These are phyloP conservation scores for Acleris holmiana DNA, from an alignment of 2,888 invertebrate genomes.

Conservation along the genomic window DNA sequence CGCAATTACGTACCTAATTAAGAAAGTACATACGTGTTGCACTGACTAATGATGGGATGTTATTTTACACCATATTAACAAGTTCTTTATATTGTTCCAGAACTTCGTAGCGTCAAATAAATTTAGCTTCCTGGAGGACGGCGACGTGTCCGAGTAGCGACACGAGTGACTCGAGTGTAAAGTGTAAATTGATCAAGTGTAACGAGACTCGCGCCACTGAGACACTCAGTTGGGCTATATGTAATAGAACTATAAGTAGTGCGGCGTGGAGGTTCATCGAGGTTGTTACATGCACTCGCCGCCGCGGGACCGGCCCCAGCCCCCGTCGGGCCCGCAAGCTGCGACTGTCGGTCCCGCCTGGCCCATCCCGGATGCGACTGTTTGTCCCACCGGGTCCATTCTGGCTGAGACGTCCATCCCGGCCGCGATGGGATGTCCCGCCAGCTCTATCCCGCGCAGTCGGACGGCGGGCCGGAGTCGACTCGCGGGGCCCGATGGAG, in stretches of 20 bases:
- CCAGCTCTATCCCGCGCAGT: no score
- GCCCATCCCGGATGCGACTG: constrained; percentile 19
- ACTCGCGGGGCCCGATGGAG: constrained; percentile 52
- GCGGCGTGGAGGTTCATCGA: constrained; percentile 68
- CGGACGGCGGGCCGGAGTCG: constrained; percentile 9
- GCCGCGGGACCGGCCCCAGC: constrained; percentile 75
- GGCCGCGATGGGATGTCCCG: no score
- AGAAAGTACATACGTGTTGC: no score
- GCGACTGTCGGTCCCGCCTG: constrained; percentile 2
- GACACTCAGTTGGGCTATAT: constrained; percentile 74
- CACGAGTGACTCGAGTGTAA: constrained; percentile 74
- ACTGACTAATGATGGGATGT: no score
- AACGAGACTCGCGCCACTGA: constrained; percentile 60
- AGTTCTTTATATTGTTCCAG: constrained; percentile 69
- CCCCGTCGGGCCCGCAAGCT: constrained; percentile 51
- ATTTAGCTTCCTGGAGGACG: constrained; percentile 89
- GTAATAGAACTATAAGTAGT: constrained; percentile 72
- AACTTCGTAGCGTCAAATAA: constrained; percentile 91
- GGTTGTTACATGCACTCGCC: constrained; percentile 68
- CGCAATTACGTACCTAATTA: no score
- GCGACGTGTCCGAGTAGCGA: constrained; percentile 80
- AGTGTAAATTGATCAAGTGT: constrained; percentile 75
- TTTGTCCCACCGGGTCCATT: no score
- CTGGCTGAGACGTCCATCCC: no score
- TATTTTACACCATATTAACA: not conserved